These are phyloP conservation scores for Stichodactyla mertensii DNA, from an alignment of 64 coral and sea anemone genomes.

Conservation along the genomic window DNA sequence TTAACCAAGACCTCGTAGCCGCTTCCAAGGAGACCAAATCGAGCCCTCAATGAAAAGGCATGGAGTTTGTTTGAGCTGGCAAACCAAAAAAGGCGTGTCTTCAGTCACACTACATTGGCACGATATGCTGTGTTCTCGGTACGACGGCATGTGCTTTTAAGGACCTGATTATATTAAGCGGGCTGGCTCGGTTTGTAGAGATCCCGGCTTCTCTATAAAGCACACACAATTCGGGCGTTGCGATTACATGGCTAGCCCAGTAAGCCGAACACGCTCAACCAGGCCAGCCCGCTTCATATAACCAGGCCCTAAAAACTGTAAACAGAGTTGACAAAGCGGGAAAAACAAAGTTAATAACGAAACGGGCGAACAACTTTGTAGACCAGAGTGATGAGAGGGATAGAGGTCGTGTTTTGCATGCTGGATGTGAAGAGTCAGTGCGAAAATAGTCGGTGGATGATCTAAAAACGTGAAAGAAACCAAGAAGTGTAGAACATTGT, in stretches of 20 bases:
- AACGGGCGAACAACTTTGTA: neutral
- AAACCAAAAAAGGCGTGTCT: neutral
- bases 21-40: constrained; percentile 38
- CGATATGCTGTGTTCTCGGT: too few relatives aligned
- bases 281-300: too few relatives aligned
- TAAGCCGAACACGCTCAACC: too few relatives aligned
- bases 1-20: constrained; percentile 47
- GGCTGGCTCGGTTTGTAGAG: too few relatives aligned
- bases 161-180: too few relatives aligned
- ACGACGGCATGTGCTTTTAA: too few relatives aligned
- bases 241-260: too few relatives aligned
- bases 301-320: too few relatives aligned
- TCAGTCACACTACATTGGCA: too few relatives aligned
- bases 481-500: neutral
- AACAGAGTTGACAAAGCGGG: neutral
- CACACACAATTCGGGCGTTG: too few relatives aligned
- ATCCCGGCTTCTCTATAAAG: too few relatives aligned
- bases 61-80: neutral
- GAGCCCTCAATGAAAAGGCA: neutral
- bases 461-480: neutral
- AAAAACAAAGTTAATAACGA: neutral
- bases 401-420: neutral
- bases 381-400: too few relatives aligned
- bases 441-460: neutral
- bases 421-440: neutral